phyloP scores from a whole-genome alignment of 2,797 vertebrate species.

The Mareca strepera region DNA sequence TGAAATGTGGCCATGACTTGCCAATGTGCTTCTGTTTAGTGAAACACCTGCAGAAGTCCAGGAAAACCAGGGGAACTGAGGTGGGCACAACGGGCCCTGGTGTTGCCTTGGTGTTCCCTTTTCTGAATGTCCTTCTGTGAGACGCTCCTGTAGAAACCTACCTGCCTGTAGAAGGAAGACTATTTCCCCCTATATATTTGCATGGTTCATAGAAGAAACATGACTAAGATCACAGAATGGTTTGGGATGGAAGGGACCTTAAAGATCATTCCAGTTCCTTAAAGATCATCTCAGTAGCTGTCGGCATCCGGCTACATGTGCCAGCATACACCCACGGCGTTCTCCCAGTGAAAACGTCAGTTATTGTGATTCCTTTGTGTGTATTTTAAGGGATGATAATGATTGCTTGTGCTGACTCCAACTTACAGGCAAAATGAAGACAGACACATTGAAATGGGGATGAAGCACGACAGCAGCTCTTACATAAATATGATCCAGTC shows the following conservation, averaged over 20 bases:
- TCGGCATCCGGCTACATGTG: neutral
- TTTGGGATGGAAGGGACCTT: too few species aligned
- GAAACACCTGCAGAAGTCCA: neutral
- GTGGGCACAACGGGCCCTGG: neutral
- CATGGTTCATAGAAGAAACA: neutral
- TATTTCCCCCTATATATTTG: neutral
- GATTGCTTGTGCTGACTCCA: constrained; percentile 6
- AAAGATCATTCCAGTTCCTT: too few species aligned
- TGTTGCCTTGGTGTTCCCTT: neutral
- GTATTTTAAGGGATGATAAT: constrained; percentile 38
- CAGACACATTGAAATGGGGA: constrained; percentile 38
- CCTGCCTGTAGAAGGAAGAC: neutral
- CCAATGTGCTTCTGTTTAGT: neutral
- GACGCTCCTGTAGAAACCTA: neutral
- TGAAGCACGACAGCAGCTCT: constrained; percentile 43
- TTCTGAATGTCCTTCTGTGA: neutral
- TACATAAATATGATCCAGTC: constrained; percentile 34
- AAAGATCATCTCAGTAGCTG: neutral
- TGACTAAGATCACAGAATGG: neutral
- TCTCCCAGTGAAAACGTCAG: constrained; percentile 1
- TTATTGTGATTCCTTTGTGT: neutral
- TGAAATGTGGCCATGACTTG: neutral
- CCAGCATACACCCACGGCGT: neutral
- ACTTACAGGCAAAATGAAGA: constrained; percentile 30
- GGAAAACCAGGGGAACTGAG: neutral